A percentile compares a stretch with the other conserved stretches of the same genome.
Evolutionary conservation across 2,888 invertebrate genomes (phyloP).

Genomic region (Linnaemya vulpina): DNA sequence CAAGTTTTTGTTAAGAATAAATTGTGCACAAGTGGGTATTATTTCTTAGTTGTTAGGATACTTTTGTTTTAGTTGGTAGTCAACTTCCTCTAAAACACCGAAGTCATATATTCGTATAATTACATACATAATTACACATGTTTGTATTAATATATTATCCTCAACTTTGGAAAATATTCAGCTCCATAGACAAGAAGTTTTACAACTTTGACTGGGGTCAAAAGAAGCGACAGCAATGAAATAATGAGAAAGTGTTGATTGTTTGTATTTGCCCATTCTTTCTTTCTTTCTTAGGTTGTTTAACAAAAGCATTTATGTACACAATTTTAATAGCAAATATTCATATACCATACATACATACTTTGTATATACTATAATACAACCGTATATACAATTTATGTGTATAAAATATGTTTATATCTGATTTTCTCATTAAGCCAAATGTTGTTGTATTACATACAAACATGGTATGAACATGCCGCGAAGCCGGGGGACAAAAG

Average conservation of each 20-base stretch:
- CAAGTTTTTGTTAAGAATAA: neutral
- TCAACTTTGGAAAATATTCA: conserved; percentile 26
- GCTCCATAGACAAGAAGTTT: neutral
- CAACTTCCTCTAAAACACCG: neutral
- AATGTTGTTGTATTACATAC: conserved; percentile 43
- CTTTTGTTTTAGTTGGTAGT: conserved; percentile 17
- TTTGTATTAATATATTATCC: neutral
- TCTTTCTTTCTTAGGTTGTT: conserved; percentile 18
- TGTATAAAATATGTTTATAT: conserved; percentile 50
- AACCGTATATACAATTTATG: conserved; percentile 35
- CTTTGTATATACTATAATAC: neutral
- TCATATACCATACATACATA: neutral
- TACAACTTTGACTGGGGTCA: conserved; percentile 38
- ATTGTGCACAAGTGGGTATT: neutral
- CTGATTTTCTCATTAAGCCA: conserved; percentile 63
- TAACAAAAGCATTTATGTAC: conserved; percentile 35
- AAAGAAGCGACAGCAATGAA: conserved; percentile 56
- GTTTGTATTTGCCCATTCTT: conserved; percentile 29
- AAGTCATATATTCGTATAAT: neutral
- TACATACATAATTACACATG: no score
- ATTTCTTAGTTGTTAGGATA: neutral
- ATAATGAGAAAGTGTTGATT: conserved; percentile 41
- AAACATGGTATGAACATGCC: neutral
- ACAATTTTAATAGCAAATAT: conserved; percentile 29
- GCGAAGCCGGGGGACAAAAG: conserved; percentile 33